Evolutionary conservation across 2,888 invertebrate species (phyloP), one percentile per base, ranked within the genome.

Genomic region (Diaprepes abbreviatus): DNA sequence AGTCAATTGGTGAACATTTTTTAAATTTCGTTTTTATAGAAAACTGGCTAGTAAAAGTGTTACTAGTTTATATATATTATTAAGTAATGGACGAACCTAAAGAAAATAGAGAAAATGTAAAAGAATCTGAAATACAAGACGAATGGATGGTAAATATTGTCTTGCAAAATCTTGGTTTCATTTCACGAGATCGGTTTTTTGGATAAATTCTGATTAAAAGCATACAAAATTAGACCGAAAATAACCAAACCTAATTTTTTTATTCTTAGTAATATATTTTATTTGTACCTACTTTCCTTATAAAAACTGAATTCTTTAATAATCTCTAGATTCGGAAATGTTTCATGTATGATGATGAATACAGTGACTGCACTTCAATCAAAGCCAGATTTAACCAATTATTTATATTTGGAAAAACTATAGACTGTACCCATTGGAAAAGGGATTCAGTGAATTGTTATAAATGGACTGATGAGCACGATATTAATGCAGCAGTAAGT

Each of bases 331-430:
- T 95, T 54, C 87, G 93, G 75, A 90, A 92, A 4, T 95, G 95
- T 82, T 83, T 87, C n/a, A 77, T 89, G n/a, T 96, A 96, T 79
- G 88, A 91, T 77, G 92, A 91, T 59, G 95, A 96, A 85, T 94
- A 93, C 79, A 86, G 87, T 17, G 94, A 95, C 74, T 96, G 96
- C 81, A 90, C 85, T 58, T 91, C 92, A 75, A 85, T 93, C 16
- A 89, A 85, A 83, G 92, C 88, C 0, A 87, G 95, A 74, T 94
- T 96, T 77, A 91, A 96, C 81, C 96, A 96, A 83, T 92, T 94
- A 81, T 97, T 95, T 81, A 88, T 95, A 66, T 87, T 87, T 83
- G 96, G 96, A 0, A 85, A 92, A 79, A 82, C 85, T 0, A 62
- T 88, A 5, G 92, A 96, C 80, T 97, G 96, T 80, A 85, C 86